phyloP scores from a whole-genome alignment of 1,140 invertebrate species.

The Lepidotrigona ventralis region DNA sequence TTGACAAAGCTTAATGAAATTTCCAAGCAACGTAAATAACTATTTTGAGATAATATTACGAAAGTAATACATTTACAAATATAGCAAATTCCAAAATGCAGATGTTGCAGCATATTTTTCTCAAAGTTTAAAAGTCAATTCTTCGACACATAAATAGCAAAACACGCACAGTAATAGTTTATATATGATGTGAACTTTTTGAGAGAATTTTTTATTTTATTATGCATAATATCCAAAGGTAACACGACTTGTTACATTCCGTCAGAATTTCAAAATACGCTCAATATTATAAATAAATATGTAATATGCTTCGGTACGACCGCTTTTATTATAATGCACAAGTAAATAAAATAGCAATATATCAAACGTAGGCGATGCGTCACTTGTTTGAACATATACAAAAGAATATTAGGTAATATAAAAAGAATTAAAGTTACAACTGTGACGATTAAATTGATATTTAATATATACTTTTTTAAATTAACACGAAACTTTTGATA shows the following conservation, averaged over 20 bases:
- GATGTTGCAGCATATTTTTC: constrained; percentile 15
- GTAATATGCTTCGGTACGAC: constrained; percentile 13
- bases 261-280: constrained; percentile 36
- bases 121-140: constrained; percentile 29
- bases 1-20: constrained; percentile 12
- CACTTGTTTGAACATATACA: neutral
- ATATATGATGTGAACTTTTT: constrained; percentile 12
- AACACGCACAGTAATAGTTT: neutral
- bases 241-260: constrained; percentile 41
- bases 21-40: neutral
- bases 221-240: constrained; percentile 30
- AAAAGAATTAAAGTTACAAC: neutral
- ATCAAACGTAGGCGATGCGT: neutral
- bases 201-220: constrained; percentile 35
- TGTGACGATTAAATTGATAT: neutral
- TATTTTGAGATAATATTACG: constrained; percentile 19
- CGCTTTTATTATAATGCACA: constrained; percentile 32
- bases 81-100: constrained; percentile 4
- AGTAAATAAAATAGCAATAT: constrained; percentile 12
- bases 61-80: constrained; percentile 5
- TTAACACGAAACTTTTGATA: too few relatives aligned
- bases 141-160: neutral
- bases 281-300: constrained; percentile 36
- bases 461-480: neutral
- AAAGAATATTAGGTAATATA: neutral